Conservation (phyloP, 2,888 invertebrate genomes). For the Lutraria lutraria region DNA sequence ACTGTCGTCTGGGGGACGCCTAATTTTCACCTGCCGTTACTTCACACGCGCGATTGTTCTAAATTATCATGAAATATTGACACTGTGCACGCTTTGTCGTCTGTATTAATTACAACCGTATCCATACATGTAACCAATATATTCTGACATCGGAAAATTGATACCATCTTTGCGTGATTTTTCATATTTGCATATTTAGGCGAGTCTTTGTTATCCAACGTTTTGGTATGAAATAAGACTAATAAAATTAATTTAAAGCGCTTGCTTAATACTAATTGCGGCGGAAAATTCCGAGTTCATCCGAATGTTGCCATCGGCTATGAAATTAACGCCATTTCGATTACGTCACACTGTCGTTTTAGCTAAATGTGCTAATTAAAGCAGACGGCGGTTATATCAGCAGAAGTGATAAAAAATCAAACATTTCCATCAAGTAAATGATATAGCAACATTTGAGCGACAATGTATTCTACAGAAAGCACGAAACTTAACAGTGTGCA, state of each 20-base stretch:
- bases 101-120: constrained; percentile 7
- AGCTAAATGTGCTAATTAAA: neutral
- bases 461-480: neutral
- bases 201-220: constrained; percentile 9
- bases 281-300: neutral
- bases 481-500: neutral
- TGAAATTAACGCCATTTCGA: neutral
- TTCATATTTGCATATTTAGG: constrained; percentile 13
- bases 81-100: constrained; percentile 34
- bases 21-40: constrained; percentile 45
- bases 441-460: neutral
- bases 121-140: neutral
- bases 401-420: neutral
- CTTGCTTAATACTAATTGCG: constrained; percentile 3
- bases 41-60: constrained; percentile 31
- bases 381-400: neutral
- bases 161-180: constrained; percentile 17
- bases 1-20: constrained; percentile 29
- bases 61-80: constrained; percentile 44
- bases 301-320: neutral
- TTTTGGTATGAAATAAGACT: neutral
- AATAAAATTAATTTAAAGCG: constrained; percentile 14
- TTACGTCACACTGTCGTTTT: neutral
- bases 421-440: neutral
- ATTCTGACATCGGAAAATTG: constrained; percentile 23